Evolutionary conservation across 23 tunicate species (phyloP).

Genomic region (Corella eumyota): DNA sequence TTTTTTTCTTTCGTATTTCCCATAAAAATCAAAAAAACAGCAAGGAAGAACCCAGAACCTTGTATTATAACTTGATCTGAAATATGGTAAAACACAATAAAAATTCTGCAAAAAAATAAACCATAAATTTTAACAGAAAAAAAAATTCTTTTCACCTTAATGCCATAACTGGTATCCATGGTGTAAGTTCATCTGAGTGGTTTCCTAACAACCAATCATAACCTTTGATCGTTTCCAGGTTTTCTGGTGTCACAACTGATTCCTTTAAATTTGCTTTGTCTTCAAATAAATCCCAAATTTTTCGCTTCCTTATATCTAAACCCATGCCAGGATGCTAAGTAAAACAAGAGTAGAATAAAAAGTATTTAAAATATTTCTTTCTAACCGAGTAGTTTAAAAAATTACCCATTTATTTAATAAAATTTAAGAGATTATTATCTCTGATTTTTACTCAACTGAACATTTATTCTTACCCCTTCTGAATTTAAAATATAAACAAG

Average conservation of each 20-base stretch:
- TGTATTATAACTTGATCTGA: slow-evolving; percentile 30
- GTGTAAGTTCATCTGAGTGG: slow-evolving; percentile 97
- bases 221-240: slow-evolving; percentile 15
- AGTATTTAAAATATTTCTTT: too few species aligned
- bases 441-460: too few species aligned
- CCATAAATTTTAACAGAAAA: not conserved
- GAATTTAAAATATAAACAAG: slow-evolving; percentile 66
- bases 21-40: slow-evolving; percentile 76
- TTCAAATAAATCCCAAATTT: slow-evolving; percentile 58
- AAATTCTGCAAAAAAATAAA: too few species aligned
- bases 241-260: slow-evolving; percentile 53
- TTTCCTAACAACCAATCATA: slow-evolving; percentile 94
- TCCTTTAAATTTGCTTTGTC: slow-evolving; percentile 42
- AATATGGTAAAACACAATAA: too few species aligned
- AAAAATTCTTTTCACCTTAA: slow-evolving; percentile 15
- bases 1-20: slow-evolving; percentile 61
- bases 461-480: slow-evolving; percentile 77
- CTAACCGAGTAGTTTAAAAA: too few species aligned
- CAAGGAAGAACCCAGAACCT: slow-evolving; percentile 92
- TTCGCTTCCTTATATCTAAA: slow-evolving; percentile 51
- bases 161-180: slow-evolving; percentile 97
- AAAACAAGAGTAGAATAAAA: too few species aligned
- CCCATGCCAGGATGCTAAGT: slow-evolving; percentile 73
- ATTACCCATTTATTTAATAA: too few species aligned
- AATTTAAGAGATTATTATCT: too few species aligned